A percentile compares a stretch with the other conserved stretches of the same genome.
These are phyloP conservation scores for Anabacerthia variegaticeps DNA, from an alignment of 2,797 vertebrate genomes.

Conservation along the genomic window DNA sequence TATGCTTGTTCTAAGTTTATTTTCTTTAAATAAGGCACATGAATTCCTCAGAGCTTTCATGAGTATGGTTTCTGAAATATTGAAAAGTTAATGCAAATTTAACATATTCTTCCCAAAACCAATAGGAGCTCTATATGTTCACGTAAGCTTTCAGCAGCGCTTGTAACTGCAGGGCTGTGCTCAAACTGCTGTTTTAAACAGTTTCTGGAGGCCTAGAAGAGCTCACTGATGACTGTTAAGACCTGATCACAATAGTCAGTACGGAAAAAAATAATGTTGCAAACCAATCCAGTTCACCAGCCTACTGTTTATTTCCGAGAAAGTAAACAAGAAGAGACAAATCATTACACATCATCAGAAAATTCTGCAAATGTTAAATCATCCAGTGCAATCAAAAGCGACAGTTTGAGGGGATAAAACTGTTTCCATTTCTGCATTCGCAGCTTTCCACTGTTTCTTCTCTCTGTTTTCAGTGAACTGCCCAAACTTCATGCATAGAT, in stretches of 20 bases:
- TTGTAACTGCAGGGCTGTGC: background rate
- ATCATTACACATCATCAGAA: background rate
- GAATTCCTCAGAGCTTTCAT: background rate
- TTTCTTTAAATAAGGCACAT: background rate
- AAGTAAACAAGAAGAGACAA: background rate
- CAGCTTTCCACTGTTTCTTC: background rate
- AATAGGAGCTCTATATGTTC: background rate
- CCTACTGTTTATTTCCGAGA: background rate
- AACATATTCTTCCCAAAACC: background rate
- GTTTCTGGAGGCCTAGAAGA: background rate
- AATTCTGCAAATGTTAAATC: background rate
- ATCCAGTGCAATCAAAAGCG: background rate
- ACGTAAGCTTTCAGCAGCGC: background rate
- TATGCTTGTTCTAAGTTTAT: background rate
- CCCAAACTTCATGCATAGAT: background rate
- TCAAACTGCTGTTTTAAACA: background rate
- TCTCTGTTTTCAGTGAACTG: background rate
- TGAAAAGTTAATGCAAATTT: background rate
- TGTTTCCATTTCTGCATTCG: background rate
- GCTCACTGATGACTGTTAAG: background rate
- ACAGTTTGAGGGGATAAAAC: background rate
- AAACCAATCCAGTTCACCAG: rapidly evolving
- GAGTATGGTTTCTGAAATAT: background rate
- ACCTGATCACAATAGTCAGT: background rate
- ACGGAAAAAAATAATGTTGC: background rate